Percentiles rank a stretch among this genome's conserved stretches.
Evolutionary conservation across 1,140 invertebrate species (phyloP).

Genomic region (Psilanteris sp.): DNA sequence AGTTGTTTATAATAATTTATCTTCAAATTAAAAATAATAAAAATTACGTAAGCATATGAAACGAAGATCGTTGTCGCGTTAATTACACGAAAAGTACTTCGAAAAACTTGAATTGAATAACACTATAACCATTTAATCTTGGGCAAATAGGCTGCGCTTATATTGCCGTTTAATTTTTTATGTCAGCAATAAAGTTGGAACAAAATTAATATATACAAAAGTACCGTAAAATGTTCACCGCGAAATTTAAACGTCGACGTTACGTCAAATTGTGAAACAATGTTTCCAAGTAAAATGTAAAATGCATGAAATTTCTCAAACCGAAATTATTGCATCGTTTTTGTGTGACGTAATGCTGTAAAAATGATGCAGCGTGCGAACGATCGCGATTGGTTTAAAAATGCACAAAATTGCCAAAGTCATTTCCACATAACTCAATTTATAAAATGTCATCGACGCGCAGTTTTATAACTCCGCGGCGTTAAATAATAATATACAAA

Average conservation of each 20-base stretch:
- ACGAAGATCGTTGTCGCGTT: too few relatives aligned
- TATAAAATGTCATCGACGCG: too few relatives aligned
- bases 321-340: conserved; percentile 15
- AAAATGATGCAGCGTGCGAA: conserved; percentile 6
- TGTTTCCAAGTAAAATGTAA: conserved; percentile 32
- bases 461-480: too few relatives aligned
- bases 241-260: conserved; percentile 25
- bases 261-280: conserved; percentile 43
- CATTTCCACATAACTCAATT: background rate
- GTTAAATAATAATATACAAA: too few relatives aligned
- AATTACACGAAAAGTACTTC: too few relatives aligned
- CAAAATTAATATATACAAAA: conserved; percentile 20
- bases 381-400: background rate
- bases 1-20: too few relatives aligned
- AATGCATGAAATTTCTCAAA: conserved; percentile 11
- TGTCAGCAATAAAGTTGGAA: conserved; percentile 20
- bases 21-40: too few relatives aligned
- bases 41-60: too few relatives aligned
- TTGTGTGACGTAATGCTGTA: background rate
- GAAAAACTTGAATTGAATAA: too few relatives aligned
- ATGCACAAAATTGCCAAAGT: background rate
- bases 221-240: conserved; percentile 2
- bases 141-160: conserved; percentile 4
- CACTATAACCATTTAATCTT: background rate
- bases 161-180: conserved; percentile 49